Conservation (phyloP, 2,888 invertebrate species). For the Chelonus formosanus region DNA sequence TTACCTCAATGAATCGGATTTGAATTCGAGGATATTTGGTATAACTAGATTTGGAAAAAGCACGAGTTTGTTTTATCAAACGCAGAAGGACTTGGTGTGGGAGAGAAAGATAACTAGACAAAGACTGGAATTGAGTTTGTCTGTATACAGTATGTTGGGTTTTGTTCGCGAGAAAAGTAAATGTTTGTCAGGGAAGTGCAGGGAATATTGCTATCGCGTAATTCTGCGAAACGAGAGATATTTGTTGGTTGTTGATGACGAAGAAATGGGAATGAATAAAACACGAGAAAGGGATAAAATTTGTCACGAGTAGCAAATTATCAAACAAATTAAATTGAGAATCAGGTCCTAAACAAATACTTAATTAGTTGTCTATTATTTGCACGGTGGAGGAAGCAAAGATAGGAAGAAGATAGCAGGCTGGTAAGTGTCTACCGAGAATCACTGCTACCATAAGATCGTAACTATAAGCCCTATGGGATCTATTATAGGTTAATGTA, state of each 20-base stretch:
- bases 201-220: slow-evolving; percentile 21
- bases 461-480: slow-evolving; percentile 39
- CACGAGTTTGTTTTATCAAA: slow-evolving; percentile 12
- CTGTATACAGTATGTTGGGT: slow-evolving; percentile 4
- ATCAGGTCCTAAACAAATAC: slow-evolving; percentile 53
- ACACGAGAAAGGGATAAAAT: slow-evolving; percentile 17
- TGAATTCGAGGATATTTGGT: not conserved
- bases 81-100: not conserved
- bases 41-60: slow-evolving; percentile 4
- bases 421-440: slow-evolving; percentile 12
- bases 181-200: slow-evolving; percentile 22
- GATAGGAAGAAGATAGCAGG: slow-evolving; percentile 8
- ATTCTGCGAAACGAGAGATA: slow-evolving; percentile 26
- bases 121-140: slow-evolving; percentile 11
- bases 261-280: slow-evolving; percentile 1
- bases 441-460: slow-evolving; percentile 1
- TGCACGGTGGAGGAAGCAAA: slow-evolving; percentile 42
- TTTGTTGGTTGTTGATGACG: slow-evolving; percentile 23
- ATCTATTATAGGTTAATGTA: slow-evolving; percentile 44
- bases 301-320: slow-evolving; percentile 42
- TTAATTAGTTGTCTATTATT: slow-evolving; percentile 55
- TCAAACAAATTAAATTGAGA: slow-evolving; percentile 51
- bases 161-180: slow-evolving; percentile 24
- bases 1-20: not conserved
- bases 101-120: not conserved